Base-by-base conservation (phyloP, 2,888 invertebrate genomes). In the Nemapogon koenigi region DNA sequence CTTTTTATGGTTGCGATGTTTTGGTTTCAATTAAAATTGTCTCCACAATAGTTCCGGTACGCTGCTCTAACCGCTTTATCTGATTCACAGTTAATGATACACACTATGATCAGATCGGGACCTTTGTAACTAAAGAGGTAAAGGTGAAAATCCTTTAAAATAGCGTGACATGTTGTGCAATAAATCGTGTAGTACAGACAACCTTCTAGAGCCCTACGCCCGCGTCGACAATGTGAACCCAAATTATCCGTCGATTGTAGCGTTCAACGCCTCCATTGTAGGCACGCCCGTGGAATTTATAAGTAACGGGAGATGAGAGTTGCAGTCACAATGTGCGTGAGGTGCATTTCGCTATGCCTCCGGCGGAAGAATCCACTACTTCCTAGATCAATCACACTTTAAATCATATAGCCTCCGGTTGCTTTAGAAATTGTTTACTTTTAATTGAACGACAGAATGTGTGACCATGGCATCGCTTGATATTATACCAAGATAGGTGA, bases 241-340 rank as follows among this genome's bases (percentile, higher is more conserved):
- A 63, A 68, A 69, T 68, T 64, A 59, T 58, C 61, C 54, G 54
- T 61, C 61, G 58, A 60, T 58, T 56, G 49, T 54, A 49, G 53
- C 52, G 51, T 51, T 51, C 49, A 51, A 53, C 53, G 55, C 55
- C 46, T 52, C 56, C 47, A 65, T 70, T 68, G 64, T 70, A 57
- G 55, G 51, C 51, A 51, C 49, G 58, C 55, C 49, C 49, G 49
- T 54, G 62, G 67, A 65, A 70, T 67, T 63, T 59, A 55, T 62
- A 49, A 55, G 51, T 68, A 67, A 69, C 67, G 67, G 67, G 62
- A 65, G 58, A 61, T 62, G 49, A 53, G 58, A 53, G 58, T 63
- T 61, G 57, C 61, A 65, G 53, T 62, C 53, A 48, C 51, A 58
- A 59, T 53, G 51, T 62, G 59, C 60, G 59, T 65, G 58, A 58